phyloP scores from a whole-genome alignment of 2,888 invertebrate species.

The Piscicola geometra region DNA sequence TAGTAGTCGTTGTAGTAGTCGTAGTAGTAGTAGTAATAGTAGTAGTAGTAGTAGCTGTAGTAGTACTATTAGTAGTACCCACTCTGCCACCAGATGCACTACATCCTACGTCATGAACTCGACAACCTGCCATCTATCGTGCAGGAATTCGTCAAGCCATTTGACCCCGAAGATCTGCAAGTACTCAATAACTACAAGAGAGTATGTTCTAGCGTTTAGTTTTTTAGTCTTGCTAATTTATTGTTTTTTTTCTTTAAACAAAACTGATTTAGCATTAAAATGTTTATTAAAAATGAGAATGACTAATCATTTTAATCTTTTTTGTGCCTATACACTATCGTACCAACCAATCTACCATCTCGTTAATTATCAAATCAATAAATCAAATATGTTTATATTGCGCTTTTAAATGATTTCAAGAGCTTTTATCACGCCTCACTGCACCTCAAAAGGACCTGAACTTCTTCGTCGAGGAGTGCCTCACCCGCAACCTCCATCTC shows the following conservation, averaged over 20 bases:
- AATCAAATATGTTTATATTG: no score
- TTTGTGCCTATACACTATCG: no score
- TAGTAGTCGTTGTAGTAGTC: no score
- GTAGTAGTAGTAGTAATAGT: no score
- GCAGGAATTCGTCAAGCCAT: constrained; percentile 87
- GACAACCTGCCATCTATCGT: constrained; percentile 85
- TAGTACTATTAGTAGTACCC: no score
- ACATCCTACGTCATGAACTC: constrained; percentile 92
- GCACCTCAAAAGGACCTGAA: constrained; percentile 32
- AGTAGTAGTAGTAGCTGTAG: no score
- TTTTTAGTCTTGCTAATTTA: neutral
- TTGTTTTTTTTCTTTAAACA: constrained; percentile 4
- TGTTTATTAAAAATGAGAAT: neutral
- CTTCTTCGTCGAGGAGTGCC: constrained; percentile 28
- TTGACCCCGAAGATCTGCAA: constrained; percentile 69
- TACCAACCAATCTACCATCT: no score
- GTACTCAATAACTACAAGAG: constrained; percentile 75
- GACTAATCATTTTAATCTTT: neutral
- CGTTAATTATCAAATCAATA: no score
- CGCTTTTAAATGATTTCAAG: no score
- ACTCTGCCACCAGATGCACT: constrained; percentile 79
- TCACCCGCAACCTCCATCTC: constrained; percentile 23
- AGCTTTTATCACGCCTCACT: no score
- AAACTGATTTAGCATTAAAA: neutral
- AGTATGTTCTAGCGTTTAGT: neutral